Base-by-base conservation (phyloP, 92 coral and sea anemone genomes). In the Paramuricea clavata region DNA sequence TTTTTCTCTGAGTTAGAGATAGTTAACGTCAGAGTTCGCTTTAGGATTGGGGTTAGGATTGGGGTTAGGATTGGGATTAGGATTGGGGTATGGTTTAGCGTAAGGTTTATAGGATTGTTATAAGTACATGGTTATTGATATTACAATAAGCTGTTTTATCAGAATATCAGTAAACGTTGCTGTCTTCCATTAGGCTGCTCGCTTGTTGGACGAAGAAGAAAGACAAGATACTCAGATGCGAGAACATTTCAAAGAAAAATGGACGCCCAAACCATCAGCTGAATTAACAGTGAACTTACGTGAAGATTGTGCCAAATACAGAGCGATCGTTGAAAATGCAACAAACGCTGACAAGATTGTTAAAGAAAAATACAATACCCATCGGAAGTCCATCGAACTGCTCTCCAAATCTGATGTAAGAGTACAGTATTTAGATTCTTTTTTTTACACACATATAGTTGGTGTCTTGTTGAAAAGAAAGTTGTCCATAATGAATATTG, bases 261-360 rank as follows among this genome's bases (percentile, higher is more conserved):
- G 99, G 99, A 93, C 93, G 0, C 99, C 99, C 6, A 97, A 97
- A 49, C 98, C 97, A 19, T 94, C 99, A 28, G 93, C 92, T 26
- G 99, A 97, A 72, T 92, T 97, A 61, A 97, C 99, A 2, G 74
- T 39, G 9, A 95, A 94, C 54, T 73, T 97, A 60, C 90, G 99
- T 70, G 93, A 91, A 57, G 99, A 97, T 49, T 89, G 98, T 15
- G 79, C 93, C 22, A 97, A 97, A 71, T 97, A 97, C 78, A 86
- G 92, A 50, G 94, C 91, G 17, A 97, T 94, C 70, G 81, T 96
- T 64, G 97, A 94, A 75, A 96, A 96, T 59, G 99, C 99, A 22
- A 93, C 93, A 50, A 87, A 94, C 31, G 99, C 99, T 47, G 99
- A 96, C 74, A 89, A 67, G 43, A 89, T 94, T 60, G 99, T 96